Conservation (phyloP, 2,113 vertebrate species). For the Deroptyus accipitrinus region DNA sequence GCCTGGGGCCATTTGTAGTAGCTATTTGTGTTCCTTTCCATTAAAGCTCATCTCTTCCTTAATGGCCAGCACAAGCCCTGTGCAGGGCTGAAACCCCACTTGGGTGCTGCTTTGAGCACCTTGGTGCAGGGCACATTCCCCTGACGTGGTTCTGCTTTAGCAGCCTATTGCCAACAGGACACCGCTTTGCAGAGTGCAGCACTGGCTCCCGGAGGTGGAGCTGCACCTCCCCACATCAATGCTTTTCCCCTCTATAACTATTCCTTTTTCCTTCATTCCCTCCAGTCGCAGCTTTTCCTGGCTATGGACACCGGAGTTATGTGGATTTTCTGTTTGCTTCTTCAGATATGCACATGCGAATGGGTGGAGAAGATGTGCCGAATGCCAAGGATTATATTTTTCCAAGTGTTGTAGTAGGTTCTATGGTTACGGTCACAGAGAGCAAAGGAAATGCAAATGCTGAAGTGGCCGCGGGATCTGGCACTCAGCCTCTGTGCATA, state of each 20-base stretch:
- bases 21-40: conserved; percentile 4
- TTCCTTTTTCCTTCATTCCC: neutral
- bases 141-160: neutral
- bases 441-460: conserved; percentile 27
- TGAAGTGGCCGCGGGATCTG: neutral
- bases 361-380: conserved; percentile 27
- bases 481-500: neutral
- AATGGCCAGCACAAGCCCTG: neutral
- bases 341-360: conserved; percentile 16
- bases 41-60: neutral
- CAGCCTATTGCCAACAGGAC: neutral
- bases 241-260: neutral
- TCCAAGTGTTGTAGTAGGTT: conserved; percentile 39
- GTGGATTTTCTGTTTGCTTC: conserved; percentile 33
- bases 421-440: conserved; percentile 52
- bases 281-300: neutral
- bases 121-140: neutral
- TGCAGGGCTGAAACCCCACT: neutral
- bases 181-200: neutral
- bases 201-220: fast-evolving
- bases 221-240: neutral
- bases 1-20: neutral
- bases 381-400: conserved; percentile 64
- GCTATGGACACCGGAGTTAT: neutral
- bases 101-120: neutral